Evolutionary conservation across 2,113 vertebrate genomes (phyloP), one percentile per base, ranked within the genome.

Genomic region (Dolichallabes microphthalmus): DNA sequence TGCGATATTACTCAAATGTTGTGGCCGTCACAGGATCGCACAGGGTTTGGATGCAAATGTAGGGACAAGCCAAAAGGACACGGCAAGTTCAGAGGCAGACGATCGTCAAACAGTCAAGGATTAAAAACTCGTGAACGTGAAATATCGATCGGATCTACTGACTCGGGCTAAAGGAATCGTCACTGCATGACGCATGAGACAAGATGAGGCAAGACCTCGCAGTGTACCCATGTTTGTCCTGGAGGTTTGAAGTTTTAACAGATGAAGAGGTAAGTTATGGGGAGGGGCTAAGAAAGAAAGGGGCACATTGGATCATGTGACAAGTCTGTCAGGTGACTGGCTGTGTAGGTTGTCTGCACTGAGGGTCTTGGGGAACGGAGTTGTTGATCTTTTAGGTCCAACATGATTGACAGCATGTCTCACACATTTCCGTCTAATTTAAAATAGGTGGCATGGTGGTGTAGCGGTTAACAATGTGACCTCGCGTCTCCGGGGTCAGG

Each of bases 31-130:
- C 73, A 53, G 25, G 73, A 53, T 53, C 25, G 1, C 50, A 53
- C 25, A 17, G 14, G 50, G 13, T 77, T 5, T 77, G 75, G 17
- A 77, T 77, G 75, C 75, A 77, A 77, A 77, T 77, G 15, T 20
- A 32, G 75, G 11, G 9, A 77, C 75, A 55, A 57, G 15, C 27
- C 52, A 20, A 32, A 11, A 32, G 53, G 8, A 55, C 52, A 57
- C 9, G 10, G 27, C 52, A 32, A 10, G n/a, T 17, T 77, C 15
- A 2, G 14, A 8, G 27, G 32, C 50, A 77, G 53, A 57, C 27
- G 17, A 57, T 57, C 75, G 10, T 30, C 52, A 19, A 11, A 9
- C 17, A 17, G 15, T 4, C 53, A 1, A 57, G 75, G 17, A 32
- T 53, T n/a, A 75, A 75, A 15, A 75, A 15, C 45, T 2, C 1